Percentiles rank a stretch among this genome's conserved stretches.
Conservation (phyloP, 92 coral and sea anemone species). For the Galaxea fascicularis region DNA sequence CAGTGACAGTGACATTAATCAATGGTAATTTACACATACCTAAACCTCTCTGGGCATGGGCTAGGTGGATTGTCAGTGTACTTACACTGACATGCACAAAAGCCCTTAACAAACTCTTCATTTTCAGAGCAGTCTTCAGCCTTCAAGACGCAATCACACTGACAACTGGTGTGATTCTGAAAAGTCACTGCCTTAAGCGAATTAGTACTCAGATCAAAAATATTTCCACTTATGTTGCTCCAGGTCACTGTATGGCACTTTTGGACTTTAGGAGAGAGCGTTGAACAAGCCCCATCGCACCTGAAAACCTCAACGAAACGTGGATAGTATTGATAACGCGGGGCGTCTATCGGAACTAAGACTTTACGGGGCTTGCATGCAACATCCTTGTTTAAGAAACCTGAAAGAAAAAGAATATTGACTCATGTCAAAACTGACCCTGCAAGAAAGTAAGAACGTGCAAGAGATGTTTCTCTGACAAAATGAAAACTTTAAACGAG, state of each 20-base stretch:
- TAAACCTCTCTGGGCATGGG: slow-evolving; percentile 35
- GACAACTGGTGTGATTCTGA: slow-evolving; percentile 60
- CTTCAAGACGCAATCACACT: slow-evolving; percentile 30
- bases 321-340: slow-evolving; percentile 33
- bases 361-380: slow-evolving; percentile 38
- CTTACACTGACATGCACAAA: slow-evolving; percentile 38
- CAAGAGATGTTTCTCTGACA: too few relatives aligned
- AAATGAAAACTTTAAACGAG: too few relatives aligned
- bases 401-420: slow-evolving; percentile 8
- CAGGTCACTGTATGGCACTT: slow-evolving; percentile 35
- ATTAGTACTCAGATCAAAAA: not conserved
- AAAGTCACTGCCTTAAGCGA: not conserved
- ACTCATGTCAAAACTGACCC: too few relatives aligned
- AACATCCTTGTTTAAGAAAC: not conserved
- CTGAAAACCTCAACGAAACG: slow-evolving; percentile 50
- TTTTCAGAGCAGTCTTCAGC: slow-evolving; percentile 29
- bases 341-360: slow-evolving; percentile 40
- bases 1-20: too few relatives aligned
- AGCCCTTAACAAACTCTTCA: slow-evolving; percentile 16
- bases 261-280: slow-evolving; percentile 28
- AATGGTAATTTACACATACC: not conserved
- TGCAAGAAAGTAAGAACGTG: too few relatives aligned
- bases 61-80: slow-evolving; percentile 34
- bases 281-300: slow-evolving; percentile 53
- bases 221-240: slow-evolving; percentile 26